phyloP scores from a whole-genome alignment of 2,797 vertebrate species.

The Hephaestus fuliginosus region DNA sequence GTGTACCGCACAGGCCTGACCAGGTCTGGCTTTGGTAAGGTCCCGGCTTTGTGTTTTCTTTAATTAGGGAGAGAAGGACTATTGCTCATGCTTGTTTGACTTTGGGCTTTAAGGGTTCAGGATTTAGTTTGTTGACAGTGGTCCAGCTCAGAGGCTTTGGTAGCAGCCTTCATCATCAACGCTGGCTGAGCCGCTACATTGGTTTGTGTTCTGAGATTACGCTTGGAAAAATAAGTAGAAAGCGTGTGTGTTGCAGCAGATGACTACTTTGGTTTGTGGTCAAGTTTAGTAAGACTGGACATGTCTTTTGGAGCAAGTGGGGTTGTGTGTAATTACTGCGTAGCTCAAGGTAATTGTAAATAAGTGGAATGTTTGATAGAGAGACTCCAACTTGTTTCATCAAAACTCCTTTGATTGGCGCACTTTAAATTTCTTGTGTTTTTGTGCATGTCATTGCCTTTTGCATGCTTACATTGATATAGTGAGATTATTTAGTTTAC shows the following conservation, averaged over 20 bases:
- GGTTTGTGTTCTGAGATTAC: constrained; percentile 60
- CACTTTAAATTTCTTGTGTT: neutral
- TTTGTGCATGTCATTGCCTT: neutral
- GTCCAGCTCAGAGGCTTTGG: constrained; percentile 56
- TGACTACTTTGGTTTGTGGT: constrained; percentile 33
- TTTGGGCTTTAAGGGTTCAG: constrained; percentile 62
- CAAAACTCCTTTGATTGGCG: constrained; percentile 11
- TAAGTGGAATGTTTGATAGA: constrained; percentile 38
- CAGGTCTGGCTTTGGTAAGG: constrained; percentile 72
- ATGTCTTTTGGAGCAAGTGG: constrained; percentile 17
- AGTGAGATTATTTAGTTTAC: neutral
- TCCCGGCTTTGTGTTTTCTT: constrained; percentile 69
- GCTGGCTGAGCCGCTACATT: constrained; percentile 44
- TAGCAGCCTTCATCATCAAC: constrained; percentile 49
- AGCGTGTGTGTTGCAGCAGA: constrained; percentile 21
- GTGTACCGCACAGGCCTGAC: constrained; percentile 58
- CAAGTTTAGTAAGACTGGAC: constrained; percentile 24
- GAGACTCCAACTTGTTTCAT: constrained; percentile 26
- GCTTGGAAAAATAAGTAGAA: constrained; percentile 27
- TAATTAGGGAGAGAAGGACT: constrained; percentile 63
- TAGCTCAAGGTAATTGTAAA: constrained; percentile 38
- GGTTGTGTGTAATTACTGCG: constrained; percentile 41
- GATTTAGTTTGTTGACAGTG: constrained; percentile 73
- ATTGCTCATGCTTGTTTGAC: constrained; percentile 69
- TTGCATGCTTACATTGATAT: neutral